Base-by-base conservation (phyloP, 2,797 vertebrate species). In the Hippopotamyrus pictus region DNA sequence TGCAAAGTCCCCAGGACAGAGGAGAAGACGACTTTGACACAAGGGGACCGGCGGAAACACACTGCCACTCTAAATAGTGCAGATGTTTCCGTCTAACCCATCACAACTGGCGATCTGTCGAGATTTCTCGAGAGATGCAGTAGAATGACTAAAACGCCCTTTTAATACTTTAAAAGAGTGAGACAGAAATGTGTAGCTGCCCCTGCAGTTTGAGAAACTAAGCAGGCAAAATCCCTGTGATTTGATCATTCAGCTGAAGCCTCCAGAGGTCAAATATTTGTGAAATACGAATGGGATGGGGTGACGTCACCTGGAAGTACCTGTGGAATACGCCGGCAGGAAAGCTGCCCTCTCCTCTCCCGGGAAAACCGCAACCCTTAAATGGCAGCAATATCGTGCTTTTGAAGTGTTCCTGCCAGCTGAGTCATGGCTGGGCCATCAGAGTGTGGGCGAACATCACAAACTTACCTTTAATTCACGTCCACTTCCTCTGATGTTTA, bases 401-500 rank as follows among this genome's bases (percentile, higher is more conserved):
- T 85, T 29, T 85, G 82, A 51, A 85, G 46, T 51, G 50, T 51
- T 29, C n/a, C 48, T 85, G 82, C n/a, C 8, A 22, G 82, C 44
- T 85, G 82, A 51, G 48, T 51, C 48, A 51, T 25, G 82, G 41
- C 44, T n/a, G 46, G 82, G 46, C 9, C 46, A 50, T 84, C 46
- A 84, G 82, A 50, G 82, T 48, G 82, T 50, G 82, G 73, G 14
- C 5, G 8, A 48, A 29, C 65, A 29, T 46, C 11, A 14, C 65
- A 12, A 8, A 89, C 54, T 51, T n/a, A 48, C 50, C 73, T 37
- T 82, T 82, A 82, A 89, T 82, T 82, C 65, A 79, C 46, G 83
- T 89, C 51, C 88, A 89, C 48, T 59, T 19, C 50, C 14, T 37
- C 85, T 54, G 51, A 86, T 86, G 85, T 33, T 89, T 83, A 89